Evolutionary conservation across 2,797 vertebrate species (phyloP), one percentile per base, ranked within the genome.

Genomic region (Heteromormyrus szaboi): DNA sequence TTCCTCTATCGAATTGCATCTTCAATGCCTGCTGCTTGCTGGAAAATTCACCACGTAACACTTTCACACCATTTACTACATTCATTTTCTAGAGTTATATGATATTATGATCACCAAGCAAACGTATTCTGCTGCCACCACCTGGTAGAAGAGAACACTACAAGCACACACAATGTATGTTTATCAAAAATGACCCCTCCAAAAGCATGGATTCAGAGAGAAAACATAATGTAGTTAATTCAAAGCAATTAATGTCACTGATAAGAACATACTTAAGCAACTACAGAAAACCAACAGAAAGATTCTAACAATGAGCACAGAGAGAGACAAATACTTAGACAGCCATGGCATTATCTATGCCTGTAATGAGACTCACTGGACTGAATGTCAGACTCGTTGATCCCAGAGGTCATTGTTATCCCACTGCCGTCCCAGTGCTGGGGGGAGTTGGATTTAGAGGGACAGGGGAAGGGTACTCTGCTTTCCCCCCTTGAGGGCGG

Each of bases 371-470:
- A 93, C 91, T 95, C 94, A 92, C 94, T 89, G 89, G 90, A 89
- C 0, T 90, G 91, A 8, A 92, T 91, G 14, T 89, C 93, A 2
- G 0, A 46, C 89, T 93, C 90, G 0, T 93, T 93, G 59, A 89
- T 44, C 0, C 25, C 79, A 85, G 44, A 12, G 46, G 81, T 48
- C 81, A 48, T 14, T 29, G 46, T 51, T 48, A 51, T 50, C 9
- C 44, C 85, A 0, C 93, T 91, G 41, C 51, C 87, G 0, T 89
- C 22, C 93, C 94, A 93, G 88, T 0, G 86, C 3, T 76, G 91
- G 0, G 93, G 93, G 3, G 94, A 95, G 89, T 90, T n/a, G 89
- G 86, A 89, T 62, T 90, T 90, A 37, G 89, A 90, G 19, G 85
- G 88, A 2, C 48, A 86, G 33, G 87, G 85, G 0, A 6, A 17